A percentile compares a stretch with the other conserved stretches of the same genome.
These are phyloP conservation scores for Formica selysi DNA, from an alignment of 1,140 invertebrate genomes.

Conservation along the genomic window DNA sequence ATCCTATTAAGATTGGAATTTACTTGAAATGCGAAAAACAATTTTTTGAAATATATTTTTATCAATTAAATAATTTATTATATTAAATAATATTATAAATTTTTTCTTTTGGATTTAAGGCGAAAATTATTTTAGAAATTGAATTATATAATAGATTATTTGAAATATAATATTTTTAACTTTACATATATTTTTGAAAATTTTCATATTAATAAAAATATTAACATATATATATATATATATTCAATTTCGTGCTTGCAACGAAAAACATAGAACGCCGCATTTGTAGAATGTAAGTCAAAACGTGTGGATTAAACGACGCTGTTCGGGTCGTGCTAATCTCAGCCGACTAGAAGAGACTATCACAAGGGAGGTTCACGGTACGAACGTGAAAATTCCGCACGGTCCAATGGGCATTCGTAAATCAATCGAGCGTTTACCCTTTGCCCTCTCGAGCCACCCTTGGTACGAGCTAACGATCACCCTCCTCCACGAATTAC, in stretches of 20 bases:
- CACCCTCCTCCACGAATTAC: conserved; percentile 59
- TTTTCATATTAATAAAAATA: background rate
- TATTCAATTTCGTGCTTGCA: background rate
- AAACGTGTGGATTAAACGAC: conserved; percentile 40
- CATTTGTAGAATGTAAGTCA: conserved; percentile 1
- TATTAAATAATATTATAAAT: conserved; percentile 3
- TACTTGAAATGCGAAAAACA: background rate
- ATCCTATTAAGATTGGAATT: background rate
- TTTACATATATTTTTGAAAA: background rate
- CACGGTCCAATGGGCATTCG: conserved; percentile 61
- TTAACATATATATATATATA: background rate
- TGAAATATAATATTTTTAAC: background rate
- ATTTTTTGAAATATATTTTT: background rate
- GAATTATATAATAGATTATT: background rate
- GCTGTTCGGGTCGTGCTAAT: conserved; percentile 50
- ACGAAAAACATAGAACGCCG: background rate
- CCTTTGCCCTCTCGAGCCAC: conserved; percentile 62
- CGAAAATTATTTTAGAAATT: background rate
- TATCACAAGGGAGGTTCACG: conserved; percentile 28
- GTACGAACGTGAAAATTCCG: conserved; percentile 70
- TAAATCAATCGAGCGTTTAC: conserved; percentile 73
- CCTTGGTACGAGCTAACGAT: conserved; percentile 58
- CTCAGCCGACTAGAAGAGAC: conserved; percentile 63
- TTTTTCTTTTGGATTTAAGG: background rate
- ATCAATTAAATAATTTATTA: background rate